Evolutionary conservation across 1,140 invertebrate genomes (phyloP).

Genomic region (Phenacoccus solenopsis): DNA sequence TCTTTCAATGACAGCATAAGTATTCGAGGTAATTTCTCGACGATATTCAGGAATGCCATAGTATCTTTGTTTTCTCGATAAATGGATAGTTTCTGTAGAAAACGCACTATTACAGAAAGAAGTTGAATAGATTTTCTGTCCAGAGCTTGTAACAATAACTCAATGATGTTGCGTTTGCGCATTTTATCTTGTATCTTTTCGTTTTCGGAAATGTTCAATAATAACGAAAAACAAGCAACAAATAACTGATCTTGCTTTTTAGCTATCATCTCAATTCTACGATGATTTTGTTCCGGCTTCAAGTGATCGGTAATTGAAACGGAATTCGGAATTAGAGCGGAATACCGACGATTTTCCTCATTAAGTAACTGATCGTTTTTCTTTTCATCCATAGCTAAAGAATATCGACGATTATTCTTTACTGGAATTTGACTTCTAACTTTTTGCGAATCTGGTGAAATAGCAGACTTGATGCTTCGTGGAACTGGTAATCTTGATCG

Average conservation of each 20-base stretch:
- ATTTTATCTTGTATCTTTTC: conserved; percentile 92
- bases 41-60: conserved; percentile 65
- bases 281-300: background rate
- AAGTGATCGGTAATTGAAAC: background rate
- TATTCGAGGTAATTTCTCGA: conserved; percentile 60
- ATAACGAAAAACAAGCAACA: conserved; percentile 70
- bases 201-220: conserved; percentile 92
- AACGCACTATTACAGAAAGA: conserved; percentile 79
- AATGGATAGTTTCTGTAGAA: conserved; percentile 89
- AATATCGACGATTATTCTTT: conserved; percentile 20
- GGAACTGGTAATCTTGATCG: conserved; percentile 27
- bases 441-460: conserved; percentile 18
- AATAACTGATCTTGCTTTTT: conserved; percentile 76
- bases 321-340: background rate
- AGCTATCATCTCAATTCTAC: conserved; percentile 41
- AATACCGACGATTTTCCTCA: background rate
- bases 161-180: conserved; percentile 83
- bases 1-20: conserved; percentile 42
- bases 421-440: conserved; percentile 23
- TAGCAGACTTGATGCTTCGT: conserved; percentile 20
- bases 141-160: conserved; percentile 73
- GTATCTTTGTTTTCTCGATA: conserved; percentile 89
- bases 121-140: conserved; percentile 73
- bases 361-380: background rate
- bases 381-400: conserved; percentile 13